Evolutionary conservation across 1,140 invertebrate species (phyloP).

Genomic region (Mizuhopecten yessoensis): DNA sequence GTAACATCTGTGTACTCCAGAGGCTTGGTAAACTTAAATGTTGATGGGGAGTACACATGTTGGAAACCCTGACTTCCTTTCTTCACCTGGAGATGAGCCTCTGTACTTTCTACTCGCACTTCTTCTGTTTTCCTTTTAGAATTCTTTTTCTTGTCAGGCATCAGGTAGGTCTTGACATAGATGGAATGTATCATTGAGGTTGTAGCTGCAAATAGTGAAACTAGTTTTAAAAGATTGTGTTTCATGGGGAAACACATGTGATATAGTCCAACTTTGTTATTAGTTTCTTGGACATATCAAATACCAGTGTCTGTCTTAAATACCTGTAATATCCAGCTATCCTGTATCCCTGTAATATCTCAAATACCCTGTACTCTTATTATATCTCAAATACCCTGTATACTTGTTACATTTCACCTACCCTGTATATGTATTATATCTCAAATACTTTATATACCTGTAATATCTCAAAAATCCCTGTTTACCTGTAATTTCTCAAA

Average conservation of each 20-base stretch:
- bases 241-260: neutral
- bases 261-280: neutral
- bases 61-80: conserved; percentile 67
- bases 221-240: no score
- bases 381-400: neutral
- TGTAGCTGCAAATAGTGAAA: conserved; percentile 68
- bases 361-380: no score
- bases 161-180: conserved; percentile 78
- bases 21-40: conserved; percentile 78
- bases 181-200: conserved; percentile 80
- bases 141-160: conserved; percentile 77
- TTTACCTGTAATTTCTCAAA: no score
- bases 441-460: neutral
- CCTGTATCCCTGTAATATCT: no score
- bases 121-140: conserved; percentile 80
- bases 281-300: neutral
- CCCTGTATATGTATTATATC: neutral
- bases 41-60: conserved; percentile 78
- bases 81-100: conserved; percentile 59
- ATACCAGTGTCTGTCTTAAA: no score
- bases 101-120: conserved; percentile 69
- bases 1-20: conserved; percentile 77
- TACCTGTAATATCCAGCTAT: no score
- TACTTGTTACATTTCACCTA: neutral
- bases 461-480: no score